Percentiles rank a stretch among this genome's conserved stretches.
Evolutionary conservation across 2,888 invertebrate genomes (phyloP).

Genomic region (Zaprionus obscuricornis): DNA sequence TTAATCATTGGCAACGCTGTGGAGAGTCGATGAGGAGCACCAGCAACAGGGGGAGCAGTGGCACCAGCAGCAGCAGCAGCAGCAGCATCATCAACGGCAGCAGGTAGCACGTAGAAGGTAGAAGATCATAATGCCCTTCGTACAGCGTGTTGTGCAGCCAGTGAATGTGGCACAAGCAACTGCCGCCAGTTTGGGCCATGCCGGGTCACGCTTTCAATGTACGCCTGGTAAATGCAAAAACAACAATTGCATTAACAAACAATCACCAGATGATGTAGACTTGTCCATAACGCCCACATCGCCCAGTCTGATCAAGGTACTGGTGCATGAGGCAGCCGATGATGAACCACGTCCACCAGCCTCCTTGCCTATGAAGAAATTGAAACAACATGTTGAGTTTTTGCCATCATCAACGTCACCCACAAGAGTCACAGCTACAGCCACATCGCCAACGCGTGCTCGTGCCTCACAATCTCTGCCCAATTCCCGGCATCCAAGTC

Average conservation of each 20-base stretch:
- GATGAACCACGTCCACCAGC: constrained; percentile 54
- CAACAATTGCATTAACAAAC: constrained; percentile 80
- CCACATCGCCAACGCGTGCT: constrained; percentile 45
- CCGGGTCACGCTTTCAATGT: constrained; percentile 68
- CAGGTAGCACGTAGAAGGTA: constrained; percentile 45
- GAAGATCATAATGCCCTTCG: constrained; percentile 90
- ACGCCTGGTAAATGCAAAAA: constrained; percentile 78
- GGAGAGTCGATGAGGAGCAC: constrained; percentile 19
- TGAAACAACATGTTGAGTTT: constrained; percentile 80
- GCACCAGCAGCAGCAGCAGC: constrained; percentile 11
- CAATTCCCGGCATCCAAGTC: constrained; percentile 64
- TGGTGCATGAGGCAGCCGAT: constrained; percentile 66
- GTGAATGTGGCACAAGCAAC: constrained; percentile 88
- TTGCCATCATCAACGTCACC: constrained; percentile 62
- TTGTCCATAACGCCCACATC: constrained; percentile 36
- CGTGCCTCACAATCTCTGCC: constrained; percentile 62
- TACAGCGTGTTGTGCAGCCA: constrained; percentile 92
- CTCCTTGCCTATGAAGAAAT: constrained; percentile 76
- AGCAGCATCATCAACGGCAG: constrained; percentile 34
- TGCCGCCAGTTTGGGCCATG: constrained; percentile 64
- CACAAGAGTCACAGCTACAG: constrained; percentile 43
- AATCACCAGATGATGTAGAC: constrained; percentile 48
- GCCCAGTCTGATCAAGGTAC: constrained; percentile 34
- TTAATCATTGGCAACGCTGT: neutral
- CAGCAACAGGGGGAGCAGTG: constrained; percentile 2